Evolutionary conservation across 2,797 vertebrate species (phyloP), one percentile per base, ranked within the genome.

Genomic region (Neoniphon sammara): DNA sequence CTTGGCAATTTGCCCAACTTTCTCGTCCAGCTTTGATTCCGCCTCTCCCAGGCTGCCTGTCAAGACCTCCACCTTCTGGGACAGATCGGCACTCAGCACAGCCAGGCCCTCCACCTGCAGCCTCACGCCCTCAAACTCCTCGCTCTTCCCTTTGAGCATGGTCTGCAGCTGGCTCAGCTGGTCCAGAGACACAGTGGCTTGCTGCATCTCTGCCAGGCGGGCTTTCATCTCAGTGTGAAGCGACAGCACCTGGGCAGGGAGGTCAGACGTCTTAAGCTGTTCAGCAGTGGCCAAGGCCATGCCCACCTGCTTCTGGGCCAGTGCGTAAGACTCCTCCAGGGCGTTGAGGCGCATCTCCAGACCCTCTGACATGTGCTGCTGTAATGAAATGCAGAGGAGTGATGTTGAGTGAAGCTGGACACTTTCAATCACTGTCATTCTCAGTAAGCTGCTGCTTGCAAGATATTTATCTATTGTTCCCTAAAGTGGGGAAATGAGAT

Each of bases 201-300:
- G 86, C 78, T 91, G 91, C 84, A 93, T 82, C 83, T 93, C 92
- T 0, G 80, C 78, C 73, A 94, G 84, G 4, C 88, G 88, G 3
- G 66, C 23, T 50, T 89, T 89, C 88, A 93, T 89, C 84, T 92
- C 90, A 0, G 85, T 85, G 81, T 91, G 87, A 25, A 93, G 88
- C 0, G 84, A 88, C 10, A 91, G 73, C 70, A 93, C 88, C 79
- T 93, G 93, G 71, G 91, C 72, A 0, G 89, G 83, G 42, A 93
- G 83, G 81, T 92, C 88, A 0, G 87, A 88, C 2, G 84, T 85
- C 87, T 87, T 92, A 52, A 93, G 85, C 71, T 91, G 87, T 66
- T 92, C 90, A 0, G 89, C 83, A 0, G 88, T 85, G 2, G 85
- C 89, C 77, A 88, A 30, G 52, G 90, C 90, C 81, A 92, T 71